Conservation (phyloP, 1,140 invertebrate genomes). For the Drosophila neocordata region DNA sequence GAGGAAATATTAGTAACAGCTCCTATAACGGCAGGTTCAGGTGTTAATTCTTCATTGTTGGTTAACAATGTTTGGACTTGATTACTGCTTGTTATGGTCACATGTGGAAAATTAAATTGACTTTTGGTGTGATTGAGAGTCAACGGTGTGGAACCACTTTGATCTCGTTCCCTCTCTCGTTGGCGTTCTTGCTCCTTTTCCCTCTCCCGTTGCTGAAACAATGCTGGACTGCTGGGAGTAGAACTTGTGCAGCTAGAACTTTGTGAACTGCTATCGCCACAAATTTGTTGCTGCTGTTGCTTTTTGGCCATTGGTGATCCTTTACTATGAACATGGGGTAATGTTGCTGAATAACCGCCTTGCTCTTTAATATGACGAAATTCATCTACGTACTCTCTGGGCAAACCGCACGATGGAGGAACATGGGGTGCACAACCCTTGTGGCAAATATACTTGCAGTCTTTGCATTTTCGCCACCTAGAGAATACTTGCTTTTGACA, state of each 20-base stretch:
- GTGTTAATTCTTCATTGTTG: not conserved
- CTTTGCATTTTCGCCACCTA: slow-evolving; percentile 93
- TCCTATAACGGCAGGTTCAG: slow-evolving; percentile 17
- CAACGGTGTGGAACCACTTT: slow-evolving; percentile 31
- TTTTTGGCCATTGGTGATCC: slow-evolving; percentile 83
- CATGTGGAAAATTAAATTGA: slow-evolving; percentile 93
- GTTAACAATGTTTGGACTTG: not conserved
- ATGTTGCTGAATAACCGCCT: slow-evolving; percentile 84
- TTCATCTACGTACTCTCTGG: slow-evolving; percentile 91
- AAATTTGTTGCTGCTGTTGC: slow-evolving; percentile 52
- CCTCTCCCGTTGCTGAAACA: slow-evolving; percentile 85
- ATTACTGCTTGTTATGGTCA: slow-evolving; percentile 64
- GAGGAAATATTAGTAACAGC: not conserved
- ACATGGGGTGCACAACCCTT: slow-evolving; percentile 95
- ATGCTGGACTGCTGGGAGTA: slow-evolving; percentile 96
- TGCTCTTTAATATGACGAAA: slow-evolving; percentile 87
- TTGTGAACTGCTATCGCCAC: slow-evolving; percentile 94
- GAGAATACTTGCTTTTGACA: slow-evolving; percentile 96
- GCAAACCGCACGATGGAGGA: slow-evolving; percentile 95
- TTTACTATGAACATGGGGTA: slow-evolving; percentile 56
- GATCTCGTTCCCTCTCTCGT: slow-evolving; percentile 83
- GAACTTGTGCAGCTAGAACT: slow-evolving; percentile 98
- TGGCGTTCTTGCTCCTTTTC: slow-evolving; percentile 51
- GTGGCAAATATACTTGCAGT: slow-evolving; percentile 97
- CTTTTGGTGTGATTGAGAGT: slow-evolving; percentile 83